Evolutionary conservation across 1,140 invertebrate species (phyloP).

Genomic region (Akabosia matsudoensis): DNA sequence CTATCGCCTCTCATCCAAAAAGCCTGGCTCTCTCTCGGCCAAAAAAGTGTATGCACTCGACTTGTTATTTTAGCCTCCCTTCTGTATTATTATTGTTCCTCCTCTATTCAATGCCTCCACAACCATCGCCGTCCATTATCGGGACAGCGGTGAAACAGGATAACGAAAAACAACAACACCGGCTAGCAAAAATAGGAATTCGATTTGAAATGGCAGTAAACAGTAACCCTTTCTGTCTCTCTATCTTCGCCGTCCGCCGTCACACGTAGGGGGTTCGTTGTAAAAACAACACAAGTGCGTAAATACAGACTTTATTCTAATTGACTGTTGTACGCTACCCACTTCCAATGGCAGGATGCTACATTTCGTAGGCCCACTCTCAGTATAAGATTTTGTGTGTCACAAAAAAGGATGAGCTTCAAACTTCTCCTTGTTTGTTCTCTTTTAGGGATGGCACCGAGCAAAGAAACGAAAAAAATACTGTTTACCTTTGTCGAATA

Average conservation of each 20-base stretch:
- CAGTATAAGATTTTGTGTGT: too few relatives aligned
- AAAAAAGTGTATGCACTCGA: background rate
- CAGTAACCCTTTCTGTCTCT: slow-evolving; percentile 8
- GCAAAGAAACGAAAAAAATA: too few relatives aligned
- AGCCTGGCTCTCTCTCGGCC: background rate
- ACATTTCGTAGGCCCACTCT: background rate
- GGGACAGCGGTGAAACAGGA: background rate
- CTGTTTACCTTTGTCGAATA: too few relatives aligned
- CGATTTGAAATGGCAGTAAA: background rate
- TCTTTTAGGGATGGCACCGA: too few relatives aligned
- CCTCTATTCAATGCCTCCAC: background rate
- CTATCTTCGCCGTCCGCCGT: background rate
- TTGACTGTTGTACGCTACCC: background rate
- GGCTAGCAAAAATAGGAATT: too few relatives aligned
- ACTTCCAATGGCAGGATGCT: background rate
- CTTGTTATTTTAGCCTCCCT: slow-evolving; percentile 24
- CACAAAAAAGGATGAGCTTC: too few relatives aligned
- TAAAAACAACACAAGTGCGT: slow-evolving; percentile 14
- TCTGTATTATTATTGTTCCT: slow-evolving; percentile 15
- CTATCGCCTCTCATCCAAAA: background rate
- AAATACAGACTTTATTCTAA: background rate
- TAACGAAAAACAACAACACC: background rate
- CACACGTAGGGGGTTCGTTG: background rate
- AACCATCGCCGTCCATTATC: background rate
- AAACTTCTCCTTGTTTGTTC: too few relatives aligned